Evolutionary conservation across 37 sponge, comb jelly and placozoan species (phyloP).

Genomic region (Aplysina aerophoba): DNA sequence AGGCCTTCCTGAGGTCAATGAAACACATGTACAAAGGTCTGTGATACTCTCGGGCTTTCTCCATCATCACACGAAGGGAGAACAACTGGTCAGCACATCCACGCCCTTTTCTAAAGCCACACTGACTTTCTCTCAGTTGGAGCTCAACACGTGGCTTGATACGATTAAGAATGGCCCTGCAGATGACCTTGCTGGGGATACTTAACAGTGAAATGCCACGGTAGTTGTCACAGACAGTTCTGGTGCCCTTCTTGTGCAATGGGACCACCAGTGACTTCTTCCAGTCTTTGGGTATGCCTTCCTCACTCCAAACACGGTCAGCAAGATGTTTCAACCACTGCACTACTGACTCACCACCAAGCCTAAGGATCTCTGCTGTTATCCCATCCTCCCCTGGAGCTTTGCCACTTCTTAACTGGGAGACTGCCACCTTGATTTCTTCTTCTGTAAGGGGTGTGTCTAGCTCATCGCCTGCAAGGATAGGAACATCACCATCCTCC

Average conservation of each 20-base stretch:
- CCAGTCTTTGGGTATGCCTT: conserved; percentile 3
- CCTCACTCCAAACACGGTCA: conserved; percentile 8
- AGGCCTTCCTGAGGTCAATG: conserved; percentile 20
- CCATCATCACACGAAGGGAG: conserved; percentile 21
- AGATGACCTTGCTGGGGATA: conserved; percentile 24
- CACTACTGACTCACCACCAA: background rate
- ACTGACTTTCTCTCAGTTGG: too few relatives aligned
- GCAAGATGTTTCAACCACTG: conserved; percentile 11
- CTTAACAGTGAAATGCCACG: conserved; percentile 9
- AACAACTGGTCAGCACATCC: background rate
- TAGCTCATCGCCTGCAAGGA: background rate
- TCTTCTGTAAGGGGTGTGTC: background rate
- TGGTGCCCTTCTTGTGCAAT: conserved; percentile 17
- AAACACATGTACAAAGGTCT: conserved; percentile 17
- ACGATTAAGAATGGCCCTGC: conserved; percentile 27
- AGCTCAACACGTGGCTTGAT: conserved; percentile 11
- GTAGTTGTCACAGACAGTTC: conserved; percentile 17
- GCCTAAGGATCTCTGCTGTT: background rate
- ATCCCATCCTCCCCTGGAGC: conserved; percentile 8
- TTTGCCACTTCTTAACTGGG: background rate
- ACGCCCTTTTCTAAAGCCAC: background rate
- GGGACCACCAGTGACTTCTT: conserved; percentile 1
- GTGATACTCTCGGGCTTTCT: conserved; percentile 12
- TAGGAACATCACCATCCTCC: background rate
- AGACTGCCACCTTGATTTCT: background rate